Percentiles rank a stretch among this genome's conserved stretches.
Evolutionary conservation across 1,140 invertebrate species (phyloP).

Genomic region (Ladona fulva): DNA sequence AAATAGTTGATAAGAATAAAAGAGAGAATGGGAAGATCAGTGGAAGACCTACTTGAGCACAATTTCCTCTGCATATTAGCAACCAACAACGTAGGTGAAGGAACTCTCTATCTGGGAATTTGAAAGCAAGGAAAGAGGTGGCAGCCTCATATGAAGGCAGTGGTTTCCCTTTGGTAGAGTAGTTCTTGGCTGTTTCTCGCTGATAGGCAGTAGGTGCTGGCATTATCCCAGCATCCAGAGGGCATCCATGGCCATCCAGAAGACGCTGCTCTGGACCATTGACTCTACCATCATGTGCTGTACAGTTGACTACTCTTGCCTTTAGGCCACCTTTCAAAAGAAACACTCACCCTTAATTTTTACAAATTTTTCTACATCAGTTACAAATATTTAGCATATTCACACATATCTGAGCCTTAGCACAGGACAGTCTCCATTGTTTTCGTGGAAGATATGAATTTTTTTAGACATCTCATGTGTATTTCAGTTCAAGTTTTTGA

Average conservation of each 20-base stretch:
- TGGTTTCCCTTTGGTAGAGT: too few species aligned
- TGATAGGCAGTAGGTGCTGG: background rate
- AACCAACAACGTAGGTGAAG: slow-evolving; percentile 58
- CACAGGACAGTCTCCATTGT: too few species aligned
- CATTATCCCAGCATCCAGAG: slow-evolving; percentile 56
- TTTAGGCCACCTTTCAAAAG: slow-evolving; percentile 48
- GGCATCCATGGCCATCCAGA: slow-evolving; percentile 58
- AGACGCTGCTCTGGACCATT: slow-evolving; percentile 58
- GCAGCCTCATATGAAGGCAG: slow-evolving; percentile 24
- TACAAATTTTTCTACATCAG: too few species aligned
- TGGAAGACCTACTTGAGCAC: slow-evolving; percentile 34
- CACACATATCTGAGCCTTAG: too few species aligned
- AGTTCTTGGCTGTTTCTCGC: background rate
- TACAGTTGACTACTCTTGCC: slow-evolving; percentile 58
- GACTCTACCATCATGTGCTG: slow-evolving; percentile 57
- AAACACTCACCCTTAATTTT: too few species aligned
- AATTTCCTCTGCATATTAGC: slow-evolving; percentile 55
- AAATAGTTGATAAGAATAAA: too few species aligned
- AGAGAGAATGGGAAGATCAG: too few species aligned
- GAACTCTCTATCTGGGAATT: slow-evolving; percentile 64
- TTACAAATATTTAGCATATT: too few species aligned
- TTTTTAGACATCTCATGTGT: too few species aligned
- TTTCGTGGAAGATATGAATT: too few species aligned
- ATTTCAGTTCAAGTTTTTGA: too few species aligned
- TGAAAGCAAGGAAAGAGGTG: slow-evolving; percentile 64